phyloP scores from a whole-genome alignment of 2,888 invertebrate species.

The Cynaeus angustus region DNA sequence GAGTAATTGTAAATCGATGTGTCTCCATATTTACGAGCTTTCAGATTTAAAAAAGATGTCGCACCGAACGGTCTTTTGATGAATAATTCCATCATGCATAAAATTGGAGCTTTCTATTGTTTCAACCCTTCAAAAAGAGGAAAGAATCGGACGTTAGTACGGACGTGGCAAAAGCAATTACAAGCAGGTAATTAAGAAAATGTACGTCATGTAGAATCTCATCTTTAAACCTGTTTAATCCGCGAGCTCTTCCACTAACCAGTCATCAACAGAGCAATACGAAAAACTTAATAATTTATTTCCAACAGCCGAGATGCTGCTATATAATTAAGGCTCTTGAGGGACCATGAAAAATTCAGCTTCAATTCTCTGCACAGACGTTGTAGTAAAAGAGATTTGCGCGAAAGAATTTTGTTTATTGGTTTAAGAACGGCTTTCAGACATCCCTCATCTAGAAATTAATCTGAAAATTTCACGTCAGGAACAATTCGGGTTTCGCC shows the following conservation, averaged over 20 bases:
- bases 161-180: slow-evolving; percentile 4
- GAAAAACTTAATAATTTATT: slow-evolving; percentile 45
- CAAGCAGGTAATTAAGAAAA: slow-evolving; percentile 28
- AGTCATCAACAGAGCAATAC: slow-evolving; percentile 28
- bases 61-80: slow-evolving; percentile 35
- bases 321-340: slow-evolving; percentile 35
- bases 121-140: slow-evolving; percentile 7
- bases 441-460: not conserved
- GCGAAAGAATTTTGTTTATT: slow-evolving; percentile 13
- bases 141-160: not conserved
- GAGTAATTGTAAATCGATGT: slow-evolving; percentile 22
- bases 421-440: slow-evolving; percentile 7
- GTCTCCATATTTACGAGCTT: slow-evolving; percentile 13
- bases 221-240: slow-evolving; percentile 20
- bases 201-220: slow-evolving; percentile 23
- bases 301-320: slow-evolving; percentile 35
- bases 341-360: slow-evolving; percentile 32
- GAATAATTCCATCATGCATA: slow-evolving; percentile 36
- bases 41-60: slow-evolving; percentile 22
- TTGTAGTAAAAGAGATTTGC: slow-evolving; percentile 2
- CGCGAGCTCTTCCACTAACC: slow-evolving; percentile 25
- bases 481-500: not conserved
- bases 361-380: slow-evolving; percentile 9
- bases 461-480: not conserved
- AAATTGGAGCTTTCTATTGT: slow-evolving; percentile 41